Evolutionary conservation across 2,888 invertebrate species (phyloP).

Genomic region (Cryptocephalus moraei): DNA sequence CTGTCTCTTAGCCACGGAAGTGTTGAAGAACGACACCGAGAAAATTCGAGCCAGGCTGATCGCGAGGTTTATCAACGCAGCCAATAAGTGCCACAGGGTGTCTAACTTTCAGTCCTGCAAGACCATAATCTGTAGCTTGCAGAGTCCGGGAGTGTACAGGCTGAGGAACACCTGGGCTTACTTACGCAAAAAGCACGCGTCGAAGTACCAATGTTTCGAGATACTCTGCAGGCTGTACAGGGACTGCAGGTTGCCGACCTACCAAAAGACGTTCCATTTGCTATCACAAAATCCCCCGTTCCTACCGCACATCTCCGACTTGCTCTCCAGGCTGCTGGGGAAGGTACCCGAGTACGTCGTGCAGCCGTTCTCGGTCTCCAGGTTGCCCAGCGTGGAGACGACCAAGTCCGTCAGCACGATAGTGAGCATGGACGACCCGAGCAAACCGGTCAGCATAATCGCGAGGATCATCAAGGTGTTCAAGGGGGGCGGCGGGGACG

Average conservation of each 20-base stretch:
- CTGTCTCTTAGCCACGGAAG: slow-evolving; percentile 41
- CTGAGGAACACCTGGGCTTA: slow-evolving; percentile 42
- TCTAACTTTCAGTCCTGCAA: slow-evolving; percentile 45
- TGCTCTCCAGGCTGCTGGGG: slow-evolving; percentile 36
- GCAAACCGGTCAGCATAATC: background rate
- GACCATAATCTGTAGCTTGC: slow-evolving; percentile 42
- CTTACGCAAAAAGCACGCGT: slow-evolving; percentile 40
- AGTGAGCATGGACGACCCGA: background rate
- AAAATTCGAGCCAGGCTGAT: slow-evolving; percentile 42
- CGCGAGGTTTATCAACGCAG: slow-evolving; percentile 44
- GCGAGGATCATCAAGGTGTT: background rate
- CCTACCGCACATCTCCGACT: slow-evolving; percentile 41
- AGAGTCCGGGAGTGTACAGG: slow-evolving; percentile 43
- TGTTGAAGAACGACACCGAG: slow-evolving; percentile 35
- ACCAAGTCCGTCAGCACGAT: slow-evolving; percentile 7
- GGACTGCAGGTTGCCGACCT: slow-evolving; percentile 35
- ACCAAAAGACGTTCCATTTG: slow-evolving; percentile 36
- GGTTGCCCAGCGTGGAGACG: slow-evolving; percentile 13
- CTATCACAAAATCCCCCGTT: slow-evolving; percentile 34
- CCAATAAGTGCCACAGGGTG: slow-evolving; percentile 42
- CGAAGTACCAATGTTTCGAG: slow-evolving; percentile 43
- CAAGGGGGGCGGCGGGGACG: background rate
- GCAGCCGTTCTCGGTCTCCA: slow-evolving; percentile 9
- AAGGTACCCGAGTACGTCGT: slow-evolving; percentile 28
- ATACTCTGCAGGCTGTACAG: slow-evolving; percentile 39